phyloP scores from a whole-genome alignment of 1,140 invertebrate genomes.

The Panagrolaimus sp. region DNA sequence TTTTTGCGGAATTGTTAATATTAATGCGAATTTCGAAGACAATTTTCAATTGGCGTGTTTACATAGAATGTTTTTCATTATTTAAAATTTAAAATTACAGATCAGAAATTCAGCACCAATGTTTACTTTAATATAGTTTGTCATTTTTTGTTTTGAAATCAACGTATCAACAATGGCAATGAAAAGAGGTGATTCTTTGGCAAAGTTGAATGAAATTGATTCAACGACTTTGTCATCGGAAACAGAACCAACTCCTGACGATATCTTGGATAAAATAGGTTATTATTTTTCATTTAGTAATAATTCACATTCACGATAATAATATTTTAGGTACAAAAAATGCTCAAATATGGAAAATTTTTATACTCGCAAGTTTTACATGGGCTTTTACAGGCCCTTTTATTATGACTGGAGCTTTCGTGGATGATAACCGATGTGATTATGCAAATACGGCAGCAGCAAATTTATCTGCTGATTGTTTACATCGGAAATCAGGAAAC shows the following conservation, averaged over 20 bases:
- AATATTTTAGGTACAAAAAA: not conserved
- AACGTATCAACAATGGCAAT: no score
- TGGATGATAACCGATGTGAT: not conserved
- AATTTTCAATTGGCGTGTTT: no score
- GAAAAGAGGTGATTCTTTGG: no score
- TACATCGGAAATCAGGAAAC: not conserved
- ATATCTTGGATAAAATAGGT: slow-evolving; percentile 7
- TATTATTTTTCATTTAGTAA: not conserved
- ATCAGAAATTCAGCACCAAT: no score
- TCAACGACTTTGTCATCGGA: no score
- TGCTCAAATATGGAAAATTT: not conserved
- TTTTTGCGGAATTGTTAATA: no score
- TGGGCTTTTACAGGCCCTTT: not conserved
- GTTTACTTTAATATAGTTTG: no score
- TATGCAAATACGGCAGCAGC: not conserved
- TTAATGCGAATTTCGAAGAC: no score
- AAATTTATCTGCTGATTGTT: not conserved
- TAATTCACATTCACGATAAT: not conserved
- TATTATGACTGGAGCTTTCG: slow-evolving; percentile 1
- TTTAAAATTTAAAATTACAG: no score
- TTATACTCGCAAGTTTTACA: not conserved
- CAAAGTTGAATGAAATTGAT: no score
- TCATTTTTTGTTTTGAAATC: no score
- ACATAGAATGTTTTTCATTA: no score
- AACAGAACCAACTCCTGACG: not conserved